Evolutionary conservation across 2,113 vertebrate genomes (phyloP).

Genomic region (Crypturellus undulatus): DNA sequence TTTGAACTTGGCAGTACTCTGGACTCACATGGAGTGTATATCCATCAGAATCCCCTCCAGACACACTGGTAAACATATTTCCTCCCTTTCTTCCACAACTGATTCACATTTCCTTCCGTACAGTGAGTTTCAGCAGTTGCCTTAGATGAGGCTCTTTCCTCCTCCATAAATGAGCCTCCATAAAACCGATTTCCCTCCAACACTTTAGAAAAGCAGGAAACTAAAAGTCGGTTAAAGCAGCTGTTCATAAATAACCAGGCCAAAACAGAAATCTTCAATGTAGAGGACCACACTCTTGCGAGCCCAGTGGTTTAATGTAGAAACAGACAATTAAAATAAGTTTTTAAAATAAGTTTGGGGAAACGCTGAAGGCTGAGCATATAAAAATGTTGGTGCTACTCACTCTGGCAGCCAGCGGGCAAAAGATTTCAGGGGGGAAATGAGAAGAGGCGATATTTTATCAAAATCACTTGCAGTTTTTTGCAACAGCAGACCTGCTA

Average conservation of each 20-base stretch:
- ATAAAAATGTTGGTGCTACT: not conserved
- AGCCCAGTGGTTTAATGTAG: not conserved
- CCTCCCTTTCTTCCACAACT: not conserved
- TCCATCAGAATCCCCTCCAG: not conserved
- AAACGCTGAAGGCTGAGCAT: not conserved
- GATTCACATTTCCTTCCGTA: not conserved
- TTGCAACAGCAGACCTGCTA: not conserved
- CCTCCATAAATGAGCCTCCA: not conserved
- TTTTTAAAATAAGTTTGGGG: not conserved
- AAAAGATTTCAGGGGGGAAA: slow-evolving; percentile 25
- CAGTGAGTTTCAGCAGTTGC: rapidly evolving
- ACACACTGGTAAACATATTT: not conserved
- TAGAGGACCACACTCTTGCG: not conserved
- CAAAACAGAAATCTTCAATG: no score
- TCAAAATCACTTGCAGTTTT: not conserved
- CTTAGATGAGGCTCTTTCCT: not conserved
- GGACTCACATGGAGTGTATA: not conserved
- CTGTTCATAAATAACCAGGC: not conserved
- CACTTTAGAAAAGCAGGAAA: not conserved
- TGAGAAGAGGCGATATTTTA: not conserved
- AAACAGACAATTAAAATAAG: not conserved
- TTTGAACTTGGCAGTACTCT: not conserved
- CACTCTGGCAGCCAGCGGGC: slow-evolving; percentile 45
- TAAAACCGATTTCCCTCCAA: rapidly evolving
- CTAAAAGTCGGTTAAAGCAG: not conserved